Percentiles rank a stretch among this genome's conserved stretches.
Conservation (phyloP, 2,888 invertebrate species). For the Apotomis turbidana region DNA sequence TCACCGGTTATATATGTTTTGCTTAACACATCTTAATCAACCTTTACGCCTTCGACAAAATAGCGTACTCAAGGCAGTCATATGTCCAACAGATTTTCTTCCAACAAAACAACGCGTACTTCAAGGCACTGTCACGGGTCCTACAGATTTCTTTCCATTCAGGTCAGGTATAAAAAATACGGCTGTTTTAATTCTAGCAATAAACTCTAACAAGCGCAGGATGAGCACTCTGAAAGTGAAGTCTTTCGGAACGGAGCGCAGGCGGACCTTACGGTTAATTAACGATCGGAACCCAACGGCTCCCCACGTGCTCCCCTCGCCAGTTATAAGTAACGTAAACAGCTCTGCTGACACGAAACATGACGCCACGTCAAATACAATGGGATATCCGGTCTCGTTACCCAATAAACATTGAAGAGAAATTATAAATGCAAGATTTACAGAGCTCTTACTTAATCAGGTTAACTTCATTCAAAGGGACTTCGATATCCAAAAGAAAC, state of each 20-base stretch:
- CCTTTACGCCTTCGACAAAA: too few relatives aligned
- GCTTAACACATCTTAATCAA: conserved; percentile 1
- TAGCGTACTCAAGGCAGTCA: not conserved
- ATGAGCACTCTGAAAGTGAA: conserved; percentile 22
- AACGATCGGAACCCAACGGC: conserved; percentile 57
- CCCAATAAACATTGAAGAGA: conserved; percentile 44
- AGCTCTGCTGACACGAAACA: conserved; percentile 71
- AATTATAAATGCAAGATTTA: conserved; percentile 28
- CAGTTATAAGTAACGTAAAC: conserved; percentile 72
- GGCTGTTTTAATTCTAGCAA: not conserved
- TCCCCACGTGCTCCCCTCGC: conserved; percentile 61
- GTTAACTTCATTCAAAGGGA: not conserved
- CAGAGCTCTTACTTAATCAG: conserved; percentile 15
- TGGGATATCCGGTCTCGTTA: conserved; percentile 69
- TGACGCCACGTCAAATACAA: conserved; percentile 67
- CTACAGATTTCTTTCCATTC: not conserved
- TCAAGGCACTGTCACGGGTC: not conserved
- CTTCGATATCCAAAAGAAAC: not conserved
- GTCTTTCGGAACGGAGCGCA: conserved; percentile 24
- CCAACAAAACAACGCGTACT: not conserved
- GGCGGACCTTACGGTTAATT: conserved; percentile 35
- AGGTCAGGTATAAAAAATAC: not conserved
- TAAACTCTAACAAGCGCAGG: conserved; percentile 14
- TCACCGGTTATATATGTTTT: conserved; percentile 23
- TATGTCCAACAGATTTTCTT: not conserved